Conservation (phyloP, 2,888 invertebrate species). For the Lysandra bellargus region DNA sequence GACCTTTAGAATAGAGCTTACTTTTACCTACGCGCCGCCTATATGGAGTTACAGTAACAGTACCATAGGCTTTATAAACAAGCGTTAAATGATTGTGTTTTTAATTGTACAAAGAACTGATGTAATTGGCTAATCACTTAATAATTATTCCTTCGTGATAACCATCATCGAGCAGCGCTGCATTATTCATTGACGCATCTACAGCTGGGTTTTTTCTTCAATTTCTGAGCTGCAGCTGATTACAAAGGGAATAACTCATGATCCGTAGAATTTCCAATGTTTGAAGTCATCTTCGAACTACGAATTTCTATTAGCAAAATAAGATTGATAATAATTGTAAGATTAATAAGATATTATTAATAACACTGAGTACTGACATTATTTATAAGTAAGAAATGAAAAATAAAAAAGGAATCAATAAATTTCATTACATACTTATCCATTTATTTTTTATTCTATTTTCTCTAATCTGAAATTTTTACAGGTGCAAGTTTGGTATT, state of each 20-base stretch:
- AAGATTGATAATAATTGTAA: background rate
- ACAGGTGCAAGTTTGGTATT: no score
- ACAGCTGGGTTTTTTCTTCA: constrained; percentile 31
- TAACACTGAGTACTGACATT: no score
- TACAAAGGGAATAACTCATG: constrained; percentile 26
- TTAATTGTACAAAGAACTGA: constrained; percentile 15
- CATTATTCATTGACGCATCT: constrained; percentile 37
- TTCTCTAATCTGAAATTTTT: no score
- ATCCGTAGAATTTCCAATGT: constrained; percentile 22
- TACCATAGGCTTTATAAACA: background rate
- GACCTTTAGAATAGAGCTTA: background rate
- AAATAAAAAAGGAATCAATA: no score
- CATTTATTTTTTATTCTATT: no score
- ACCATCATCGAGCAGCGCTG: constrained; percentile 40
- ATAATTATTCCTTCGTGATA: constrained; percentile 38
- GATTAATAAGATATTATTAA: no score
- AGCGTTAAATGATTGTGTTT: constrained; percentile 16
- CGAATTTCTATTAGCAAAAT: background rate
- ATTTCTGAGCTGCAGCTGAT: constrained; percentile 31
- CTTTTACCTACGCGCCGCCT: background rate
- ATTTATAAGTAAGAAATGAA: no score
- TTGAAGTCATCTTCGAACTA: background rate
- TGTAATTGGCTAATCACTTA: constrained; percentile 37
- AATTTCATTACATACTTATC: no score
- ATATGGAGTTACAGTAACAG: background rate